Percentiles rank a stretch among this genome's conserved stretches.
These are phyloP conservation scores for Caenorhabditis auriculariae DNA, from an alignment of 2,888 invertebrate genomes.

Conservation along the genomic window DNA sequence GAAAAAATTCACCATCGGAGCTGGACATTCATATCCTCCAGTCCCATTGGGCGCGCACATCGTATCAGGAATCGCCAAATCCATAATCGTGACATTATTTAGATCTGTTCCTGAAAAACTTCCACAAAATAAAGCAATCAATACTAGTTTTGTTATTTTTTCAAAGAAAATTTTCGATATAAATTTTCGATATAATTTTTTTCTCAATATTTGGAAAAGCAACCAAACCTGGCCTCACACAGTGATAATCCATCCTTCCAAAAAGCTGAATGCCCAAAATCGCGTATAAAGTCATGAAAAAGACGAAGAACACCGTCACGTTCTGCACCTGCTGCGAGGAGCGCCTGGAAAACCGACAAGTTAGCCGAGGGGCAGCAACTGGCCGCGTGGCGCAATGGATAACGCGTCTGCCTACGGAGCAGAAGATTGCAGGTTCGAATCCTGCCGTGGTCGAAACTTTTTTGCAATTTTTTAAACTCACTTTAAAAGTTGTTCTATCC, in stretches of 20 bases:
- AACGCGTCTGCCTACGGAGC: constrained; percentile 64
- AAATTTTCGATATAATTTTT: neutral
- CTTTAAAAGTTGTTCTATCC: constrained; percentile 99
- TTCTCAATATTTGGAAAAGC: too few relatives aligned
- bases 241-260: constrained; percentile 94
- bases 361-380: too few relatives aligned
- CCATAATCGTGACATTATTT: constrained; percentile 81
- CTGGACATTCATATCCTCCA: constrained; percentile 49
- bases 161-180: neutral
- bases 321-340: constrained; percentile 99
- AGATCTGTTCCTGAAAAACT: constrained; percentile 56
- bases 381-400: constrained; percentile 49
- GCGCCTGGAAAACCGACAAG: constrained; percentile 74
- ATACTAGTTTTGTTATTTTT: neutral
- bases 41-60: constrained; percentile 73
- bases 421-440: constrained; percentile 65
- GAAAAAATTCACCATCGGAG: constrained; percentile 68
- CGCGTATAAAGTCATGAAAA: constrained; percentile 99
- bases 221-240: constrained; percentile 75
- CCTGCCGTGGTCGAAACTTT: constrained; percentile 52
- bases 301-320: constrained; percentile 96
- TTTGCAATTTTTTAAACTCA: constrained; percentile 68
- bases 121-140: too few relatives aligned
- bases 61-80: constrained; percentile 95
- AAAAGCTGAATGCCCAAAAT: constrained; percentile 98